Evolutionary conservation across 1,140 invertebrate genomes (phyloP), one percentile per base, ranked within the genome.

Genomic region (Asbolus verrucosus): DNA sequence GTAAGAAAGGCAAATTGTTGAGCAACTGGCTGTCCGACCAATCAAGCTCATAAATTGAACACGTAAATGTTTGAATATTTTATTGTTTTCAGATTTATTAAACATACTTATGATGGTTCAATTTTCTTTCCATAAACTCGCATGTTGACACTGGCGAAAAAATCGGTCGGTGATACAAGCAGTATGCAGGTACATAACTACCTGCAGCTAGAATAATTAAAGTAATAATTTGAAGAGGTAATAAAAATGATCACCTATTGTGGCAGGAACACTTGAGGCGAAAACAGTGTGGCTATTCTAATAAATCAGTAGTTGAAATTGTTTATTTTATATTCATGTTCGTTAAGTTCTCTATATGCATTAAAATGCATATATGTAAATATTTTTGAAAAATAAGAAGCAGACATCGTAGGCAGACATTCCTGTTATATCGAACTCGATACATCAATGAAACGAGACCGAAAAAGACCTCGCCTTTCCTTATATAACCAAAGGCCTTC

Each of bases 371-470:
- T 43, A 27, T 8, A 13, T 13, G 21, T 54, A 16, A 46, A 41
- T 21, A 9, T 6, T 24, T 54, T 6, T 54, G 3, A 24, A 27
- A 54, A 54, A 27, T 27, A 54, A 24, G 21, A 6, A 54, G n/a
- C 21, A 54, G 46, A 54, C 46, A 8, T 54, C 46, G 46, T 54
- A 54, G 46, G 46, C 18, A 54, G 46, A 54, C 46, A 54, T 27
- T 54, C 46, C 46, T 54, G 46, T 54, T 54, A 54, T 24, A 54
- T 54, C 5, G 14, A 54, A 8, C 11, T 43, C 9, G 9, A 16
- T 43, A 43, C 15, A 43, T 43, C 39, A 54, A 54, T 30, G 21
- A 27, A 54, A 54, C 21, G 46, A 54, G 46, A 24, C 11, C 11
- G 46, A 54, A 54, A 54, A 24, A 27, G 46, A 27, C 46, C 21